These are phyloP conservation scores for Takifugu bimaculatus DNA, from an alignment of 2,113 vertebrate species.

Conservation along the genomic window DNA sequence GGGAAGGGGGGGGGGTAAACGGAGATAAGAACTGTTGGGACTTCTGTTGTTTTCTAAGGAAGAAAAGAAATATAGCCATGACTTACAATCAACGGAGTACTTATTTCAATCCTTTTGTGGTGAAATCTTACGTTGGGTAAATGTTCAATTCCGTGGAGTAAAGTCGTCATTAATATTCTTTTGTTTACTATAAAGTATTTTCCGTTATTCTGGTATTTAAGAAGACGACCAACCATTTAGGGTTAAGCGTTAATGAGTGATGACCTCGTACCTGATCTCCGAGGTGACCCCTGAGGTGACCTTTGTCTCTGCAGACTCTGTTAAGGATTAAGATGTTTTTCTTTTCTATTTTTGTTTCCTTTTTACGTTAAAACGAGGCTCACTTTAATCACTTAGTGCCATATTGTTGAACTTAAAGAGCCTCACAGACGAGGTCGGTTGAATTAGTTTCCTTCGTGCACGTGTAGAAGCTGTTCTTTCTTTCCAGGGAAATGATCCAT, in stretches of 20 bases:
- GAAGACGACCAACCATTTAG: slow-evolving; percentile 50
- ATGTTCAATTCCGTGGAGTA: slow-evolving; percentile 71
- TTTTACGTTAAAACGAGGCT: slow-evolving; percentile 29
- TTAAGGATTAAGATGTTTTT: slow-evolving; percentile 4
- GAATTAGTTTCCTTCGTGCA: slow-evolving; percentile 61
- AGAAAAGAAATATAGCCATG: slow-evolving; percentile 80
- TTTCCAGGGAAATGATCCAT: slow-evolving; percentile 63
- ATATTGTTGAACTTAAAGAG: slow-evolving; percentile 37
- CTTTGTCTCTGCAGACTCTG: no score
- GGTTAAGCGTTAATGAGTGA: slow-evolving; percentile 56
- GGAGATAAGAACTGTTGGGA: slow-evolving; percentile 56
- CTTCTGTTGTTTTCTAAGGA: slow-evolving; percentile 71
- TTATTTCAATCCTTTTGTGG: slow-evolving; percentile 67
- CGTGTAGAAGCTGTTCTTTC: slow-evolving; percentile 76
- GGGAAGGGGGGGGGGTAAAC: slow-evolving; percentile 12
- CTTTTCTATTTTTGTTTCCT: slow-evolving; percentile 25
- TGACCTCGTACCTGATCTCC: slow-evolving; percentile 38
- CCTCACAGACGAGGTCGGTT: slow-evolving; percentile 34
- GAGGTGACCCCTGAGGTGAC: not conserved
- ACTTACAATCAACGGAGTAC: slow-evolving; percentile 78
- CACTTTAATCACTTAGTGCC: slow-evolving; percentile 58
- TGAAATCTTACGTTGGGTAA: slow-evolving; percentile 67
- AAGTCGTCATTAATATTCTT: slow-evolving; percentile 48
- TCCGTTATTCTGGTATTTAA: slow-evolving; percentile 63
- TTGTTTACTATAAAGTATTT: slow-evolving; percentile 65